Evolutionary conservation across 1,140 invertebrate species (phyloP).

Genomic region (Apis laboriosa): DNA sequence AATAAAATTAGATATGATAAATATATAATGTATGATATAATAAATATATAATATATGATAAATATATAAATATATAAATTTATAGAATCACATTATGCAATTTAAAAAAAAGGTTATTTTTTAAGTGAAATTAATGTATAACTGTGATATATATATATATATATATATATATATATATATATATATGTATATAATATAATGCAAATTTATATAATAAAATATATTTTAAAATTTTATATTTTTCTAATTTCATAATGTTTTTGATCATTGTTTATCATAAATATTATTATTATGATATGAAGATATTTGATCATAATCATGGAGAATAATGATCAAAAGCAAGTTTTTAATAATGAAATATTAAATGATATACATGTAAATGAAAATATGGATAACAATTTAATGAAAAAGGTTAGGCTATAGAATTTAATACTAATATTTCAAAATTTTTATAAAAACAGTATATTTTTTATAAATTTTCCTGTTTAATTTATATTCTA

Average conservation of each 20-base stretch:
- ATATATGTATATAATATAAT: not conserved
- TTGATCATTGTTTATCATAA: not conserved
- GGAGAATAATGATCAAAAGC: slow-evolving; percentile 11
- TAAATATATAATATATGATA: no score
- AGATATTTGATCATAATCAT: slow-evolving; percentile 8
- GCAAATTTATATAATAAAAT: not conserved
- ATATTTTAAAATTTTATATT: not conserved
- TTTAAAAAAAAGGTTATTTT: not conserved
- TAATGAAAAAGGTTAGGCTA: slow-evolving; percentile 18
- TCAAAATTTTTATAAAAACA: not conserved
- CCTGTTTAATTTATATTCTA: no score
- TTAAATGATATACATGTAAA: not conserved
- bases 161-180: no score
- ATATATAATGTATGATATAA: no score
- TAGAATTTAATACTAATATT: not conserved
- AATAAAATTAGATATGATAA: no score
- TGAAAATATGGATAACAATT: not conserved
- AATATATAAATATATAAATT: no score
- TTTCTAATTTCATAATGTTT: not conserved
- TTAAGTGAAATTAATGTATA: not conserved
- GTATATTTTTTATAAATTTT: not conserved
- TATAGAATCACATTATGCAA: not conserved
- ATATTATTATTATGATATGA: not conserved
- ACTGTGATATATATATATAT: no score
- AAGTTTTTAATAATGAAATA: slow-evolving; percentile 14